Conservation (phyloP, 2,888 invertebrate genomes). For the Cephonodes hylas region DNA sequence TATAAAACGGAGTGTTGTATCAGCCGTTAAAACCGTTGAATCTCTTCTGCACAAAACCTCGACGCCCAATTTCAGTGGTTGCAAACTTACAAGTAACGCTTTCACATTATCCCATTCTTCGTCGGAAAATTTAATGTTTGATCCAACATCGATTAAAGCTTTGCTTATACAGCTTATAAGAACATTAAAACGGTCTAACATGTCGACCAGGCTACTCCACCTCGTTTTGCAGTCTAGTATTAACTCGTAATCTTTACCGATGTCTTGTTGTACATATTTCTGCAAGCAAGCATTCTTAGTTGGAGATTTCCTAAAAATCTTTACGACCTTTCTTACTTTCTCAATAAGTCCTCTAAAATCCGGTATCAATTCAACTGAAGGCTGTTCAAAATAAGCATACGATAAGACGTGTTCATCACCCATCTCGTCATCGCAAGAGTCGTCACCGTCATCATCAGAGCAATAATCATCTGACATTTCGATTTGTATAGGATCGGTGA, state of each 20-base stretch:
- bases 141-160: conserved; percentile 29
- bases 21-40: conserved; percentile 24
- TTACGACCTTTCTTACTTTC: conserved; percentile 22
- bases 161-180: conserved; percentile 28
- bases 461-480: too few relatives aligned
- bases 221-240: conserved; percentile 22
- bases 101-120: conserved; percentile 24
- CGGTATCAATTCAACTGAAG: too few relatives aligned
- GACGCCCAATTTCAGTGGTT: conserved; percentile 24
- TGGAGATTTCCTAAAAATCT: conserved; percentile 19
- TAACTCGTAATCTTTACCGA: conserved; percentile 21
- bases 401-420: too few relatives aligned
- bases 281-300: conserved; percentile 12
- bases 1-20: conserved; percentile 23
- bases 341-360: too few relatives aligned
- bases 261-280: conserved; percentile 20
- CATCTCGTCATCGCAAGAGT: too few relatives aligned
- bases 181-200: conserved; percentile 24
- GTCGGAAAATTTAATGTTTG: conserved; percentile 26
- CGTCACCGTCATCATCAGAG: too few relatives aligned
- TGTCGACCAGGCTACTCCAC: conserved; percentile 17
- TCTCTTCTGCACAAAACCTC: conserved; percentile 26
- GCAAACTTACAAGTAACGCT: conserved; percentile 22
- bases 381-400: too few relatives aligned
- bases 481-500: too few relatives aligned